phyloP scores from a whole-genome alignment of 2,888 invertebrate species.

The Mythimna pallens region DNA sequence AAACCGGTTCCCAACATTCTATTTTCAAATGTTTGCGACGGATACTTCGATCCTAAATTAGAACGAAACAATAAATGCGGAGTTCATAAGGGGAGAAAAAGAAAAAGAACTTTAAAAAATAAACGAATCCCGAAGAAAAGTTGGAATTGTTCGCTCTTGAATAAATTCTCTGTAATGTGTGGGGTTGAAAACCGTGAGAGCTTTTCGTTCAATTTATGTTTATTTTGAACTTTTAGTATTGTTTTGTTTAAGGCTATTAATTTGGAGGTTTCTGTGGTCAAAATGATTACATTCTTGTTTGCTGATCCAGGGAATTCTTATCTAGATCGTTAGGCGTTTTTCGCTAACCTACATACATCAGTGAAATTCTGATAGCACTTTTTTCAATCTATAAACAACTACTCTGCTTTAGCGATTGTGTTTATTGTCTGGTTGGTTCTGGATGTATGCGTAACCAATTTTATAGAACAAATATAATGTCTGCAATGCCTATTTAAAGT shows the following conservation, averaged over 20 bases:
- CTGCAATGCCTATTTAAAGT: no score
- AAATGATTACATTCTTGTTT: conserved; percentile 17
- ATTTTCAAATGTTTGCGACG: conserved; percentile 23
- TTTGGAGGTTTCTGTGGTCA: conserved; percentile 21
- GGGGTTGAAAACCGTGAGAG: conserved; percentile 47
- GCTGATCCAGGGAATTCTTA: neutral
- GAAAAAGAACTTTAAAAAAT: conserved; percentile 57
- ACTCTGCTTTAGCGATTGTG: neutral
- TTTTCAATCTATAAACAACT: neutral
- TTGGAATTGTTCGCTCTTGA: conserved; percentile 60
- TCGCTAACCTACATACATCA: neutral
- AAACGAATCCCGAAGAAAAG: conserved; percentile 60
- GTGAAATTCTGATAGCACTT: neutral
- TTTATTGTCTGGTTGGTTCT: no score
- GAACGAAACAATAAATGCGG: conserved; percentile 58
- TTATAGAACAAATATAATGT: no score
- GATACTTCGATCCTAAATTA: conserved; percentile 42
- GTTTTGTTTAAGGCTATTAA: conserved; percentile 41
- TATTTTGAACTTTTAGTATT: conserved; percentile 49
- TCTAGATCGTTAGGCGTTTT: neutral
- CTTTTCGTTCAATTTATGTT: conserved; percentile 55
- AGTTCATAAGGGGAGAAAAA: conserved; percentile 48
- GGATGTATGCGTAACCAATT: no score
- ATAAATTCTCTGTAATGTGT: conserved; percentile 60
- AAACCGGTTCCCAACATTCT: neutral